phyloP scores from a whole-genome alignment of 2,797 vertebrate genomes.

The Propithecus perrieri region DNA sequence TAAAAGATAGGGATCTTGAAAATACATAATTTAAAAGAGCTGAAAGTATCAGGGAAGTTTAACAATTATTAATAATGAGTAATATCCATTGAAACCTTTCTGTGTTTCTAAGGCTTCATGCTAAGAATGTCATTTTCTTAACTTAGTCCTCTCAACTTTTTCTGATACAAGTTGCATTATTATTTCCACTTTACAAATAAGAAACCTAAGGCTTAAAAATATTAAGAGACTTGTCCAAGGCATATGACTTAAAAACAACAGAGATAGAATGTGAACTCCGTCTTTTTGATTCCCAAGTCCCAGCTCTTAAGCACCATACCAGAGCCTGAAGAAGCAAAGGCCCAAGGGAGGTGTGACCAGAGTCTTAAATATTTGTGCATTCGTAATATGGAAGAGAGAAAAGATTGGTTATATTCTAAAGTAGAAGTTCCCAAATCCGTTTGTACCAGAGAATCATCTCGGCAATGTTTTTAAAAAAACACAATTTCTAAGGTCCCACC shows the following conservation, averaged over 20 bases:
- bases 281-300: background rate
- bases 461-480: background rate
- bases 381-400: background rate
- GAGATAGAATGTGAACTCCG: background rate
- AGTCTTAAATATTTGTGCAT: background rate
- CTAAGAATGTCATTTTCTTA: background rate
- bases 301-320: background rate
- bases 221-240: background rate
- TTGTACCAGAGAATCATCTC: background rate
- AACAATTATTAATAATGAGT: background rate
- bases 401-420: background rate
- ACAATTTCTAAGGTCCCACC: background rate
- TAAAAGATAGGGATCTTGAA: background rate
- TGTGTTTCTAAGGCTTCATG: background rate
- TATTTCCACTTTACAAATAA: background rate
- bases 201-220: background rate
- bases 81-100: background rate
- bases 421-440: background rate
- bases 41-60: background rate
- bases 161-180: background rate
- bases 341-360: background rate
- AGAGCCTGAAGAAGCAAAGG: background rate
- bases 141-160: background rate
- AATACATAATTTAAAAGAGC: background rate
- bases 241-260: background rate